Conservation (phyloP, 2,113 vertebrate species). For the Hippoglossus stenolepis region DNA sequence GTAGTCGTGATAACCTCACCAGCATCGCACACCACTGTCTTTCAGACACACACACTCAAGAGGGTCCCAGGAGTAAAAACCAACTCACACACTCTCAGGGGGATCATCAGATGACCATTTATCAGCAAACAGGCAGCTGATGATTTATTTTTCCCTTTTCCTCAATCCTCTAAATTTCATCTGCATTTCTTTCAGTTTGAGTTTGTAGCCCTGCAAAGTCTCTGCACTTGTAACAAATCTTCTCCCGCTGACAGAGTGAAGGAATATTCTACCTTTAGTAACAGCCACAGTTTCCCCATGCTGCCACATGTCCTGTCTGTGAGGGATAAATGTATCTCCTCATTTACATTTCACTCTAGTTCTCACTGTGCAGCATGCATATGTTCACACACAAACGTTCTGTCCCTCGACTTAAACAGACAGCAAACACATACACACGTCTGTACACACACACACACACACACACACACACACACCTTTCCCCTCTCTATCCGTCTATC, state of each 20-base stretch:
- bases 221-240: not conserved
- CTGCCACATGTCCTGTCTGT: conserved; percentile 16
- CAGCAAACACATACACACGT: conserved; percentile 27
- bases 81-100: conserved; percentile 26
- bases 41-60: conserved; percentile 50
- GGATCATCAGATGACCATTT: conserved; percentile 61
- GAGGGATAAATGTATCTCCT: conserved; percentile 30
- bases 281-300: conserved; percentile 5
- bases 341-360: conserved; percentile 23
- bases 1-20: conserved; percentile 78
- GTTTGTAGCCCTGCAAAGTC: too few relatives aligned
- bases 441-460: conserved; percentile 28
- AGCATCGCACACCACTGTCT: conserved; percentile 72
- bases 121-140: conserved; percentile 41
- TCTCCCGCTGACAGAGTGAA: conserved; percentile 7
- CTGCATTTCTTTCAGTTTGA: not conserved
- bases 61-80: conserved; percentile 65
- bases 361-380: not conserved
- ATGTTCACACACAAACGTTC: conserved; percentile 30
- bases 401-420: conserved; percentile 61
- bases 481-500: conserved; percentile 62
- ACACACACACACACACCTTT: conserved; percentile 56
- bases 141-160: conserved; percentile 58
- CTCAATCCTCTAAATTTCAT: conserved; percentile 10
- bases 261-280: not conserved